phyloP scores from a whole-genome alignment of 92 coral and sea anemone species.

The Metridium senile region DNA sequence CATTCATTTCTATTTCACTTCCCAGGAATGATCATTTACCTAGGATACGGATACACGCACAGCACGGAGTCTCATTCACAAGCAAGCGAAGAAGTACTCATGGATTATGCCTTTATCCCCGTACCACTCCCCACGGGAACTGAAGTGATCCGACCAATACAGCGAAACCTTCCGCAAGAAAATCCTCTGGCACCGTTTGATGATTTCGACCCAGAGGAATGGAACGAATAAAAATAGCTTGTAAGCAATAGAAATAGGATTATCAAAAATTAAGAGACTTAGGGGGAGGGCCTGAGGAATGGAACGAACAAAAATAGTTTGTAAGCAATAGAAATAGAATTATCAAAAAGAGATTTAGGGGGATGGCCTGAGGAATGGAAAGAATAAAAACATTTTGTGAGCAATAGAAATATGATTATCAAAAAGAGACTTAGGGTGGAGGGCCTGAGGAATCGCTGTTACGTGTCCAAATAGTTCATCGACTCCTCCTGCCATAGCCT shows the following conservation, averaged over 20 bases:
- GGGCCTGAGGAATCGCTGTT: slow-evolving; percentile 21
- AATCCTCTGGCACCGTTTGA: slow-evolving; percentile 4
- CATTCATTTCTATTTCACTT: slow-evolving; percentile 2
- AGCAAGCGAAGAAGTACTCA: slow-evolving; percentile 10
- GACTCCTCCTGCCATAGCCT: no score
- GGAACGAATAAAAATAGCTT: background rate
- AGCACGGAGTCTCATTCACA: slow-evolving; percentile 63
- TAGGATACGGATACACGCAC: slow-evolving; percentile 54
- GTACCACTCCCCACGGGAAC: slow-evolving; percentile 33
- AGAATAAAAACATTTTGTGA: background rate
- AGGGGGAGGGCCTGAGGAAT: slow-evolving; percentile 21
- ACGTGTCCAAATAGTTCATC: no score
- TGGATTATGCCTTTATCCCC: slow-evolving; percentile 32
- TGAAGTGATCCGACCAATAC: slow-evolving; percentile 19
- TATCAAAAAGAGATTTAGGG: no score
- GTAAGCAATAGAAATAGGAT: background rate
- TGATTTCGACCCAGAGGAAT: slow-evolving; percentile 18
- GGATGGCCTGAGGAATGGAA: slow-evolving; percentile 14
- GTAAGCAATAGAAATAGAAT: background rate
- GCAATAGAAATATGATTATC: background rate
- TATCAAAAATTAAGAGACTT: no score
- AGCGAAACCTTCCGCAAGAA: slow-evolving; percentile 1
- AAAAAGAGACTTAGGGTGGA: no score
- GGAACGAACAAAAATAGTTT: background rate
- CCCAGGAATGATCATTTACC: slow-evolving; percentile 63